Evolutionary conservation across 35 echinoderm and acorn worm genomes (phyloP), one percentile per base, ranked within the genome.

Genomic region (Chiridota heheva): DNA sequence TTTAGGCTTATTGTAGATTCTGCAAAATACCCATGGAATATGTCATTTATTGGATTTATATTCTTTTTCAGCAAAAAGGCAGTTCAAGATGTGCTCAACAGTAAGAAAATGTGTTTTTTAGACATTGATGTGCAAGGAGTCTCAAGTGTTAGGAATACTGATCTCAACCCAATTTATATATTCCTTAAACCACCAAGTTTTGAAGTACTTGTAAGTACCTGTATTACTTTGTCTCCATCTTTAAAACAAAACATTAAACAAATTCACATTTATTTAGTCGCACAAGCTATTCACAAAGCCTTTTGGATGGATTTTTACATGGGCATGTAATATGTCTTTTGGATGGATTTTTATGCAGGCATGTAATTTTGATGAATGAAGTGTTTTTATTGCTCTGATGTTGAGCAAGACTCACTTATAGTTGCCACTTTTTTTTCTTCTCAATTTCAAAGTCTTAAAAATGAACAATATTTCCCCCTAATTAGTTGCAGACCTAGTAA

Each of bases 71-170:
- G 92, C 87, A 96, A 96, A 76, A 90, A 78, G 68, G 92, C 87
- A 20, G 92, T 96, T 1, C 44, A 90, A 28, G 83, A 90, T 55
- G 92, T 96, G 1, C 60, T 96, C n/a, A 67, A 77, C 36, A 36
- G 81, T 20, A 73, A 80, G 22, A 90, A 73, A 65, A 86, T 96
- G 2, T 96, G 92, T 69, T 90, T 96, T 57, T 60, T 96, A 34
- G 92, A 96, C 53, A 96, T 96, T 72, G 92, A 96, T 33, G 74
- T 96, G 51, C 92, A 96, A 67, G 92, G 92, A 15, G 92, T 96
- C 15, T 76, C 58, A 15, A 90, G 84, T 60, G 67, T 96, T 4
- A 81, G 77, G 77, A 76, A 90, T 27, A 96, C 92, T 0, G 75
- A 90, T 51, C 76, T 96, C 7, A 87, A 90, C 43, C 92, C 92